A percentile compares a stretch with the other conserved stretches of the same genome.
Evolutionary conservation across 2,113 vertebrate species (phyloP).

Genomic region (Ramphastos sulfuratus): DNA sequence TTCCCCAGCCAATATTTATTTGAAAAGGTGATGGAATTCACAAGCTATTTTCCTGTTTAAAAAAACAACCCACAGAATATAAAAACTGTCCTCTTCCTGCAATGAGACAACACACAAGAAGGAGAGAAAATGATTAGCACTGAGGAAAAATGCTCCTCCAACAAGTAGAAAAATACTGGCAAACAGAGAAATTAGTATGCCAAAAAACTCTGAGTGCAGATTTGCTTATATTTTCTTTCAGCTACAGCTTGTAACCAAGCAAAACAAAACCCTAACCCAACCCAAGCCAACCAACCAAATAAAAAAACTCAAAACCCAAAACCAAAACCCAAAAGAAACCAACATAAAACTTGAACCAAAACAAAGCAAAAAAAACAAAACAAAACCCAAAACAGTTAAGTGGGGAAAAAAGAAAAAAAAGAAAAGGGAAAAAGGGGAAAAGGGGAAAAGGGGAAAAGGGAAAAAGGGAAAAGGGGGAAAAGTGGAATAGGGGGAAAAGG

Average conservation of each 20-base stretch:
- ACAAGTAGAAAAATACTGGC: neutral
- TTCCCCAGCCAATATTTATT: slow-evolving; percentile 1
- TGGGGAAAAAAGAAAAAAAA: no score
- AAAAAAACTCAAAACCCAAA: no score
- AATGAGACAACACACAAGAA: neutral
- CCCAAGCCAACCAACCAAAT: no score
- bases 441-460: no score
- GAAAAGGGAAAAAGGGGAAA: no score
- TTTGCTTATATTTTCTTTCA: neutral
- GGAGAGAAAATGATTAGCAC: neutral
- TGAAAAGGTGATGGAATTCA: slow-evolving; percentile 3
- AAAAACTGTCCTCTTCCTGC: neutral
- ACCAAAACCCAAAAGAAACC: no score
- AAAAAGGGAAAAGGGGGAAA: neutral
- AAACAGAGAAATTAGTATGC: neutral
- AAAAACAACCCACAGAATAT: neutral
- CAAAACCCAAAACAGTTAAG: no score
- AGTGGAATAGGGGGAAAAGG: no score
- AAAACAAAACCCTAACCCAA: no score
- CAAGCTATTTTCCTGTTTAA: neutral
- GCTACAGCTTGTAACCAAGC: neutral
- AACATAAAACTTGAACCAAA: no score
- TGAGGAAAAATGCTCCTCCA: neutral
- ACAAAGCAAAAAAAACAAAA: no score
- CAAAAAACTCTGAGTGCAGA: neutral